Evolutionary conservation across 2,888 invertebrate species (phyloP).

Genomic region (Coenonympha arcania): DNA sequence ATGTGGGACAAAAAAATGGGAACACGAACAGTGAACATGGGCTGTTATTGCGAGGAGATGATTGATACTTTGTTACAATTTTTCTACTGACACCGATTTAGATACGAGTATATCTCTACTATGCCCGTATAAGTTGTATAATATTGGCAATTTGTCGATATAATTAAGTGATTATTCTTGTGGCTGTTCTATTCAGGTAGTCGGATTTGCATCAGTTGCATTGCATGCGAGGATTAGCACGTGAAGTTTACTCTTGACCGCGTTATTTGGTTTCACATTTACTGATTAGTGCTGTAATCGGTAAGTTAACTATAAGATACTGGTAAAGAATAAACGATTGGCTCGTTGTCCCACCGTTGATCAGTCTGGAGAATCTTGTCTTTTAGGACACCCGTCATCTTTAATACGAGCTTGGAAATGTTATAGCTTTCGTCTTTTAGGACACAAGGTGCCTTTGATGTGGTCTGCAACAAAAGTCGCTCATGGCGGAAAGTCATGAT

Average conservation of each 20-base stretch:
- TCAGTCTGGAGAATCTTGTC: too few species aligned
- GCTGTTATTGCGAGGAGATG: not conserved
- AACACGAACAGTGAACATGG: not conserved
- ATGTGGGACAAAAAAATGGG: not conserved
- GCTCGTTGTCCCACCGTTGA: not conserved
- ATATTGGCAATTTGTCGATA: not conserved
- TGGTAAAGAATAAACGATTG: not conserved
- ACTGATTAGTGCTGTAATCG: not conserved
- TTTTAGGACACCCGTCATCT: too few species aligned
- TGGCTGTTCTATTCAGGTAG: not conserved
- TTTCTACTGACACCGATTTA: not conserved
- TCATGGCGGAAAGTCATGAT: too few species aligned
- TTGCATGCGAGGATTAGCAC: conserved; percentile 13
- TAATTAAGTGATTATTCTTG: not conserved
- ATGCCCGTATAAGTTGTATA: not conserved
- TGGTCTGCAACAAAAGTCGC: too few species aligned
- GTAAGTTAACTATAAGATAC: not conserved
- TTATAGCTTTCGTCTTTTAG: too few species aligned
- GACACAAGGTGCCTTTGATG: too few species aligned
- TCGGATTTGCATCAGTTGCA: not conserved
- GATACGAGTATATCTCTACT: not conserved
- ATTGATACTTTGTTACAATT: not conserved
- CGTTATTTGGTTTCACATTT: conserved; percentile 12
- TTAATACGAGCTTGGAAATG: too few species aligned
- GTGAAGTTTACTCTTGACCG: conserved; percentile 21